These are phyloP conservation scores for Euleptes europaea DNA, from an alignment of 2,113 vertebrate species.

Conservation along the genomic window DNA sequence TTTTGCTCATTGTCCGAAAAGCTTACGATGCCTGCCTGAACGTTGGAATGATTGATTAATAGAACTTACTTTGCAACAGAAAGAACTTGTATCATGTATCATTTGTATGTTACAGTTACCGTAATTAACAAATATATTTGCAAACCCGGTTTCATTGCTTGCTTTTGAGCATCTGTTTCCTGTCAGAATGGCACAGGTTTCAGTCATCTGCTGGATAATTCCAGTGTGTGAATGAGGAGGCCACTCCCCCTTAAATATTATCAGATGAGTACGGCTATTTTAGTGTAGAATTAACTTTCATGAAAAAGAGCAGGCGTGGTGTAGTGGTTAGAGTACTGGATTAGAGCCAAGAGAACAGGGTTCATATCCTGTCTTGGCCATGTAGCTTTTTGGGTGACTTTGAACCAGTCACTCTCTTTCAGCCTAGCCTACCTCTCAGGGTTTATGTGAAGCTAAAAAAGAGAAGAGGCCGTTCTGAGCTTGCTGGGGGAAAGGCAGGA, in stretches of 20 bases:
- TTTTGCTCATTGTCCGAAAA: not conserved
- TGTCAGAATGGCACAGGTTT: not conserved
- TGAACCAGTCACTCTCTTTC: no score
- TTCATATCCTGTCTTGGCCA: no score
- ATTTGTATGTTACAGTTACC: not conserved
- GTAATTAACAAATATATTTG: not conserved
- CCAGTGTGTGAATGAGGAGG: no score
- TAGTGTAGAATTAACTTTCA: not conserved
- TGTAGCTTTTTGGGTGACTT: no score
- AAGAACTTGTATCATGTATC: not conserved
- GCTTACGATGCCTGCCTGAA: not conserved
- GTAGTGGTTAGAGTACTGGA: no score
- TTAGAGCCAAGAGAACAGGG: no score
- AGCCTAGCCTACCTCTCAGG: no score
- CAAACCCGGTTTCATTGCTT: not conserved
- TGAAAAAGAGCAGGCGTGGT: rapidly evolving
- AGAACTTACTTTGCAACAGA: not conserved
- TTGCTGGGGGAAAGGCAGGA: no score
- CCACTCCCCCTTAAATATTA: no score
- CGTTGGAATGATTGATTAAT: not conserved
- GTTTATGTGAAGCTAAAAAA: no score
- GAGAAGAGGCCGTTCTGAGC: no score
- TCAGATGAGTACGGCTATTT: not conserved
- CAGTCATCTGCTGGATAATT: not conserved
- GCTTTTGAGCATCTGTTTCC: not conserved